phyloP scores from a whole-genome alignment of 2,797 vertebrate genomes.

The Falco peregrinus region DNA sequence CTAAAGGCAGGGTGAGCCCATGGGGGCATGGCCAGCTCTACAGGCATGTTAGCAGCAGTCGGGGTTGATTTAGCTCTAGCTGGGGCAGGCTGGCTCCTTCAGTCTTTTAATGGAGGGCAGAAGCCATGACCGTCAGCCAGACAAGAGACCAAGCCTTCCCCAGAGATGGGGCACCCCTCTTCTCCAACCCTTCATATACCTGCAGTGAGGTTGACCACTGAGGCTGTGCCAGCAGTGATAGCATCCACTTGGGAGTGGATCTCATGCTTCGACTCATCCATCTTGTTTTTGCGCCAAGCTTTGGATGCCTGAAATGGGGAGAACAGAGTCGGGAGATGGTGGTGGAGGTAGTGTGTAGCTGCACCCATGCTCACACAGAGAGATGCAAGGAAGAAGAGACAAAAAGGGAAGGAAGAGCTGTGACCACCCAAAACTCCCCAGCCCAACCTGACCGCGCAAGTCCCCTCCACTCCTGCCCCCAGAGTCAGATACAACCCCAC shows the following conservation, averaged over 20 bases:
- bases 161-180: background rate
- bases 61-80: background rate
- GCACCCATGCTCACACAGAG: background rate
- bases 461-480: background rate
- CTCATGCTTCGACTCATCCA: slow-evolving; percentile 98
- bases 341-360: background rate
- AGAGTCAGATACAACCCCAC: background rate
- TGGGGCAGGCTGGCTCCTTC: background rate
- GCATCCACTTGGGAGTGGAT: slow-evolving; percentile 98
- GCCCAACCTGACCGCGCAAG: background rate
- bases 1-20: background rate
- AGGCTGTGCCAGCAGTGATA: slow-evolving; percentile 96
- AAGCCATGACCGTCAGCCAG: background rate
- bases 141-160: background rate
- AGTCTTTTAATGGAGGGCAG: background rate
- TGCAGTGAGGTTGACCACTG: slow-evolving; percentile 96
- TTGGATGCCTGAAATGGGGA: slow-evolving; percentile 87
- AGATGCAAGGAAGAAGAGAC: background rate
- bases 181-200: slow-evolving; percentile 66
- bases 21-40: background rate
- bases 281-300: slow-evolving; percentile 98
- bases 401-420: background rate
- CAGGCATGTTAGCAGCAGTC: rapidly evolving
- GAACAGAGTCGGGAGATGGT: background rate
- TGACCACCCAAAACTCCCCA: background rate